These are phyloP conservation scores for Physocephala rufipes DNA, from an alignment of 2,888 invertebrate genomes.

Conservation along the genomic window DNA sequence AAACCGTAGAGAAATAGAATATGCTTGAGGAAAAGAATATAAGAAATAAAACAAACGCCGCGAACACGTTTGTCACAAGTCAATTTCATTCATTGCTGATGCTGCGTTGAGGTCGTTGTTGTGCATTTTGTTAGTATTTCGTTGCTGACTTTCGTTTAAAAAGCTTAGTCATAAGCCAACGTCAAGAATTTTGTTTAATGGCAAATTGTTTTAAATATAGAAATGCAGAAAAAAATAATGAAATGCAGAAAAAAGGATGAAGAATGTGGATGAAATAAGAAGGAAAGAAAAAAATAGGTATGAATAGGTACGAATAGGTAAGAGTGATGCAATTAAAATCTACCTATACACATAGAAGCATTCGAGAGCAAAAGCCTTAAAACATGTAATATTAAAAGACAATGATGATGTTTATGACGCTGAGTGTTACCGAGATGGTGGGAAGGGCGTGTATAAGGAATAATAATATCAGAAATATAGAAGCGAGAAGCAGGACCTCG, in stretches of 20 bases:
- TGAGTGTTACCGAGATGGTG: not conserved
- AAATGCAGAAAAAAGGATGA: not conserved
- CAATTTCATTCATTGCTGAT: too few species aligned
- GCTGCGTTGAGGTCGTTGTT: not conserved
- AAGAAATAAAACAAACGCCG: not conserved
- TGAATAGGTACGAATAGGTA: not conserved
- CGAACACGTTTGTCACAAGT: too few species aligned
- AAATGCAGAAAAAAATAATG: too few species aligned
- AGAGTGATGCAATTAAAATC: too few species aligned
- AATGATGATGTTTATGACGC: not conserved
- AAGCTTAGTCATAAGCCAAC: not conserved
- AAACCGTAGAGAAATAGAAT: too few species aligned
- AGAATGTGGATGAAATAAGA: not conserved
- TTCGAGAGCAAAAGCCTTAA: conserved; percentile 9
- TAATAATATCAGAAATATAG: not conserved
- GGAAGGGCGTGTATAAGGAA: too few species aligned
- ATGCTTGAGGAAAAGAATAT: not conserved
- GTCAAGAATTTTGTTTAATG: not conserved
- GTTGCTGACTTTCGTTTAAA: too few species aligned
- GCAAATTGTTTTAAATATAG: too few species aligned
- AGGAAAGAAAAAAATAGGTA: not conserved
- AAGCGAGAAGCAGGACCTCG: too few species aligned
- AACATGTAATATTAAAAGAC: conserved; percentile 28
- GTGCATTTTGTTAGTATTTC: too few species aligned
- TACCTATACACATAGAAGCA: too few species aligned